Conservation (phyloP, 2,888 invertebrate species). For the Neelides folsomi region DNA sequence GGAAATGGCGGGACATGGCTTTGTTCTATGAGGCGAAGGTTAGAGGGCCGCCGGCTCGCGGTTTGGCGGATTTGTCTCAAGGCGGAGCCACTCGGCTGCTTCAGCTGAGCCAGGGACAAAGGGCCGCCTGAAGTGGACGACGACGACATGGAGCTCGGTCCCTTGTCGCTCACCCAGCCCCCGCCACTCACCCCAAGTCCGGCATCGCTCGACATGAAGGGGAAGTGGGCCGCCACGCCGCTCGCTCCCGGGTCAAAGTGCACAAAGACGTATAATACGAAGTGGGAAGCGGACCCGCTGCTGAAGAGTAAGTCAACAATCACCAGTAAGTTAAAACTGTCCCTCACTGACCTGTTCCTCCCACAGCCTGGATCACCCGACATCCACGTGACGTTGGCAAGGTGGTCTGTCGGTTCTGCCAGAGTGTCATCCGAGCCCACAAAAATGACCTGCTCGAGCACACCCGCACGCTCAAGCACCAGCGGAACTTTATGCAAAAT, state of each 20-base stretch:
- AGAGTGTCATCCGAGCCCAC: constrained; percentile 18
- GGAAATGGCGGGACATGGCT: no score
- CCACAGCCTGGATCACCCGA: constrained; percentile 21
- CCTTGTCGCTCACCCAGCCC: not conserved
- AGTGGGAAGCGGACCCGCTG: constrained; percentile 20
- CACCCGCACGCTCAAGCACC: constrained; percentile 19
- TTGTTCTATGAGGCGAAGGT: no score
- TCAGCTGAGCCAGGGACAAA: no score
- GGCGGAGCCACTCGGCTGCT: no score
- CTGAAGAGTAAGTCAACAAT: constrained; percentile 13
- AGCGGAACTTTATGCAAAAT: constrained; percentile 17
- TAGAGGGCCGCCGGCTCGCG: no score
- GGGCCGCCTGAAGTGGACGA: not conserved
- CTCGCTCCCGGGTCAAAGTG: constrained; percentile 10
- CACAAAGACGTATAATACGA: constrained; percentile 17
- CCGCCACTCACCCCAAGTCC: not conserved
- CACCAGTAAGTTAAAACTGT: not conserved
- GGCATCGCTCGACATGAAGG: constrained; percentile 12
- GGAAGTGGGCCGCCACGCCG: no score
- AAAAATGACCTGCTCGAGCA: constrained; percentile 24
- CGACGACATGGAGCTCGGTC: not conserved
- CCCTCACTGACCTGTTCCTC: not conserved
- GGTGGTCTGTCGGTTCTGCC: constrained; percentile 17
- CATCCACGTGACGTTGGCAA: constrained; percentile 17
- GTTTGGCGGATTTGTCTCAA: no score